These are phyloP conservation scores for Vulpes ferrilata DNA, from an alignment of 2,113 vertebrate genomes.

Conservation along the genomic window DNA sequence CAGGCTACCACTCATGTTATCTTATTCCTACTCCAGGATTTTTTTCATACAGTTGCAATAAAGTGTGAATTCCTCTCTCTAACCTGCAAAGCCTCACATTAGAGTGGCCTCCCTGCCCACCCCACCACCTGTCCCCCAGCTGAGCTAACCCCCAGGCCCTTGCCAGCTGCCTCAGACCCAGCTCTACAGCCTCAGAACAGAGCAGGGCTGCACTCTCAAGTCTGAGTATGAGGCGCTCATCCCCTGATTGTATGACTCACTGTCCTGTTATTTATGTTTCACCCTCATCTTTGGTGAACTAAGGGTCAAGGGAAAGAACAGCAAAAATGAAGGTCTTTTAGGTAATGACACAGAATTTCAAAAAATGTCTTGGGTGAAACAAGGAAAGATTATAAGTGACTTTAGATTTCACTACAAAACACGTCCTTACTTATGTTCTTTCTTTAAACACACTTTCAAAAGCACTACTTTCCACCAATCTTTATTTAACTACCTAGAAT, in stretches of 20 bases:
- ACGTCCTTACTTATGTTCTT: not conserved
- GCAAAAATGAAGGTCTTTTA: not conserved
- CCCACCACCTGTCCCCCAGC: no score
- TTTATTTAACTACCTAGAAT: not conserved
- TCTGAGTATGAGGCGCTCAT: no score
- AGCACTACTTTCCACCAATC: not conserved
- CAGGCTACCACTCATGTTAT: not conserved
- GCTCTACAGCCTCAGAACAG: not conserved
- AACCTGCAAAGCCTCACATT: not conserved
- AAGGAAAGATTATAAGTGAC: not conserved
- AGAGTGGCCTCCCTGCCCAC: accelerated
- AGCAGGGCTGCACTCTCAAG: not conserved
- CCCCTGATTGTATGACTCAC: not conserved
- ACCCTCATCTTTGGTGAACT: not conserved
- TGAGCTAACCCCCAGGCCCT: not conserved
- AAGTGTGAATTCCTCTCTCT: not conserved
- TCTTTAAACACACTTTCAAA: not conserved
- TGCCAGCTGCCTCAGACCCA: not conserved
- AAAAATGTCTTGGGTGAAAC: not conserved
- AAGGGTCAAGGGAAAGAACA: not conserved
- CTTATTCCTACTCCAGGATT: not conserved
- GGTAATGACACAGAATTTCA: not conserved
- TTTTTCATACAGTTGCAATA: not conserved
- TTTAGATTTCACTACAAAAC: not conserved
- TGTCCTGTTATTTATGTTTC: not conserved